Evolutionary conservation across 2,113 vertebrate genomes (phyloP).

Genomic region (Suncus etruscus): DNA sequence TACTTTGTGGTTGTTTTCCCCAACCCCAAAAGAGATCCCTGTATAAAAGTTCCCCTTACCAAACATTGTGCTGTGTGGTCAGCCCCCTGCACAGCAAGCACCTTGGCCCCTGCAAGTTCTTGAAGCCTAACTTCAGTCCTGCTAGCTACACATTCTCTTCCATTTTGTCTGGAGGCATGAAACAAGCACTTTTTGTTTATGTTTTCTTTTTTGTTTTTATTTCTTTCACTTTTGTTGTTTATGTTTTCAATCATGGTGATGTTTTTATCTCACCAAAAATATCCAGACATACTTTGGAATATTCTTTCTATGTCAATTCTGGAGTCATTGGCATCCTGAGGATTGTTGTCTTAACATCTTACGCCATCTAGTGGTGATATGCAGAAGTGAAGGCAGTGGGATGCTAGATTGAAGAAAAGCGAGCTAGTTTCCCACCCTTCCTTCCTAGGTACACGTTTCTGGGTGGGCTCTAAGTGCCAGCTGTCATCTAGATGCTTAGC

Average conservation of each 20-base stretch:
- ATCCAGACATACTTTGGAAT: too few relatives aligned
- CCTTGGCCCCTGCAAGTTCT: neutral
- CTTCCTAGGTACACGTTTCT: neutral
- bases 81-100: too few relatives aligned
- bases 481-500: neutral
- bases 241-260: neutral
- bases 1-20: too few relatives aligned
- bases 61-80: neutral
- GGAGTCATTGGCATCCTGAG: neutral
- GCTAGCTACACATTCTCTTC: neutral
- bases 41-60: neutral
- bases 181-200: too few relatives aligned
- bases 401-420: neutral
- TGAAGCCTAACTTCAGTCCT: constrained; percentile 7
- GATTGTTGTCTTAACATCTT: neutral
- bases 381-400: neutral
- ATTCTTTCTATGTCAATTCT: neutral
- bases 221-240: too few relatives aligned
- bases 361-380: constrained; percentile 76
- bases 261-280: neutral
- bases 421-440: too few relatives aligned
- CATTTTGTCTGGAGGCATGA: neutral
- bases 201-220: too few relatives aligned
- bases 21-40: too few relatives aligned
- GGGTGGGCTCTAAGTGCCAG: neutral